Evolutionary conservation across 1,140 invertebrate genomes (phyloP).

Genomic region (Luehdorfia chinensis): DNA sequence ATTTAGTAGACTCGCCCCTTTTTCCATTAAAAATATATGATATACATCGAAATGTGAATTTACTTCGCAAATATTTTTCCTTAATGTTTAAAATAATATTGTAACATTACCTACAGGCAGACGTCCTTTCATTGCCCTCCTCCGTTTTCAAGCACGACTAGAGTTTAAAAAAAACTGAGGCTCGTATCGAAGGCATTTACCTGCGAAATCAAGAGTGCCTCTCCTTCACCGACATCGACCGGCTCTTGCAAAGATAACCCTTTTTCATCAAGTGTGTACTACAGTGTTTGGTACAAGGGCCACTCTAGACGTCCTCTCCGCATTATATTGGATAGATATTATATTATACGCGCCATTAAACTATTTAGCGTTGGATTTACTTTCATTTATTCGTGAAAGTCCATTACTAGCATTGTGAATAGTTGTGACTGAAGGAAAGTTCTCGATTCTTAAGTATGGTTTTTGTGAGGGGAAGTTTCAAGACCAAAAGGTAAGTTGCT

Average conservation of each 20-base stretch:
- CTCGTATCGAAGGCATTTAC: conserved; percentile 12
- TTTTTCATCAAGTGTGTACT: conserved; percentile 24
- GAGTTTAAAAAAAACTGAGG: conserved; percentile 1
- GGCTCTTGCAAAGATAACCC: conserved; percentile 26
- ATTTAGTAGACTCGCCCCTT: too few species aligned
- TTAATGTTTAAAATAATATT: too few species aligned
- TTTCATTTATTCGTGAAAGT: too few species aligned
- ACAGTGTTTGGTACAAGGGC: conserved; percentile 2
- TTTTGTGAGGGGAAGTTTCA: too few species aligned
- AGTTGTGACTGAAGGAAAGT: too few species aligned
- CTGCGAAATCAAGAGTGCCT: conserved; percentile 17
- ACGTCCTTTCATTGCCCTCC: conserved; percentile 2
- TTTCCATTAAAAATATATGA: too few species aligned
- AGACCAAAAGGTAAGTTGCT: too few species aligned
- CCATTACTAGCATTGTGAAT: too few species aligned
- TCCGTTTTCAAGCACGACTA: not conserved
- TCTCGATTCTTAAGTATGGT: too few species aligned
- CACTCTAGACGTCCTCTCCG: conserved; percentile 7
- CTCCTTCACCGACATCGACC: conserved; percentile 6
- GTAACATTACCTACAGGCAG: too few species aligned
- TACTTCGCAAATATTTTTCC: too few species aligned
- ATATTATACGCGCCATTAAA: not conserved
- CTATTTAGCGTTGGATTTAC: not conserved
- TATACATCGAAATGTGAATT: too few species aligned
- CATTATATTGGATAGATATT: not conserved